Base-by-base conservation (phyloP, 2,113 vertebrate species). In the Hiodon tergisus region DNA sequence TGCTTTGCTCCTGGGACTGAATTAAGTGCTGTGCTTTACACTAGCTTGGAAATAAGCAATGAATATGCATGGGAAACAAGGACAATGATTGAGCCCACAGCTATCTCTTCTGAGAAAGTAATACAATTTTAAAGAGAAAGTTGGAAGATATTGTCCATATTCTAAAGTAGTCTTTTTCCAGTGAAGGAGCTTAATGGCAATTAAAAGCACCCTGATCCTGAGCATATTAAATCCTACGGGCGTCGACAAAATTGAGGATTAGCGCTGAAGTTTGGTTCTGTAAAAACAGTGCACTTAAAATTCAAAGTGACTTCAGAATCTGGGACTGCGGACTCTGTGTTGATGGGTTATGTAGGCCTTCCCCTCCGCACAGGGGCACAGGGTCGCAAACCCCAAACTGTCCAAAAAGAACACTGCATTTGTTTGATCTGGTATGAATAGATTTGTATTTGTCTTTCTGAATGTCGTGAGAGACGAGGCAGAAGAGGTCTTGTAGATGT, bases 241-340 rank as follows among this genome's bases (percentile, higher is more conserved):
- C 8, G 48, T 48, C 9, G 10, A 65, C 66, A 58, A 74, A 74
- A 58, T 74, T 8, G 11, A 14, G 67, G 74, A 78, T 68, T 77
- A 62, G 71, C 72, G 62, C 50, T 4, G 61, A 62, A 78, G 54
- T 67, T 73, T 76, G 8, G 63, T 69, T 67, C 69, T 57, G 74
- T 47, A 46, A 61, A 31, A 31, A 31, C 68, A 67, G 46, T 53
- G 63, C 10, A 61, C 61, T 71, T 31, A 75, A 17, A 14, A 66
- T 58, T 71, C 66, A 60, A 59, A 59, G 54, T 72, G 76, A 52
- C 63, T 17, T 66, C 47, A 46, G 63, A 53, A 46, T 9, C 6
- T 54, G 46, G 47, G 47, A 31, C 31, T 31, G 31, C 31, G 2
- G 31, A 31, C 31, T 31, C 31, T 2, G 31, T 31, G 31, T 31